Base-by-base conservation (phyloP, 2,888 invertebrate genomes). In the Morpho deidamia region DNA sequence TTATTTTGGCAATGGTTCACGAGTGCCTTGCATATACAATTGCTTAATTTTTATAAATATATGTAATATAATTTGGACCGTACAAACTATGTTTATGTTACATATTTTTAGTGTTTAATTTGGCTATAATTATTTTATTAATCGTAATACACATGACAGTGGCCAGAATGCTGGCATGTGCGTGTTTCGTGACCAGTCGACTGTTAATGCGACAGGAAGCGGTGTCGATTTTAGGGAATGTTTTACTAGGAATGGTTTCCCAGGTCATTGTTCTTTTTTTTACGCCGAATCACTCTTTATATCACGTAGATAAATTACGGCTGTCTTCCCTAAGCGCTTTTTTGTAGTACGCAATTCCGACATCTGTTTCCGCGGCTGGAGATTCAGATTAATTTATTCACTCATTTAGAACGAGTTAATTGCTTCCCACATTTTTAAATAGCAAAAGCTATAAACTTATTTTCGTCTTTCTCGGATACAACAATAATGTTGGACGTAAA, bases 181-280 rank as follows among this genome's bases (percentile, higher is more conserved):
- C 75, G 78, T 68, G 71, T 67, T 69, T 64, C 66, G 67, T 69
- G 64, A 65, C 66, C 65, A 66, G 69, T 67, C 66, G 68, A 73
- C 76, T 72, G 76, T 78, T 78, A 80, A 74, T 74, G 74, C 73
- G 71, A 71, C 85, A 86, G 88, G 86, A 87, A 85, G 76, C 78
- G 77, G 76, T 79, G 83, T 84, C 83, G 81, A 83, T 83, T 87
- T 84, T 84, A 76, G 83, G 84, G 83, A 87, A 85, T 80, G 81
- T 77, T 83, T 78, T 74, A 70, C 77, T 74, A 76, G 72, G 70
- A 84, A 80, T 72, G 76, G 76, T 81, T 23, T 81, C 76, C 75
- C 81, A 76, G 86, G 86, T 87, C 86, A 87, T 83, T 87, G 87
- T 87, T 81, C 81, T 35, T 49, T 72, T 81, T 73, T 77, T 81